phyloP scores from a whole-genome alignment of 2,797 vertebrate species.

The Rhyacichthys aspro region DNA sequence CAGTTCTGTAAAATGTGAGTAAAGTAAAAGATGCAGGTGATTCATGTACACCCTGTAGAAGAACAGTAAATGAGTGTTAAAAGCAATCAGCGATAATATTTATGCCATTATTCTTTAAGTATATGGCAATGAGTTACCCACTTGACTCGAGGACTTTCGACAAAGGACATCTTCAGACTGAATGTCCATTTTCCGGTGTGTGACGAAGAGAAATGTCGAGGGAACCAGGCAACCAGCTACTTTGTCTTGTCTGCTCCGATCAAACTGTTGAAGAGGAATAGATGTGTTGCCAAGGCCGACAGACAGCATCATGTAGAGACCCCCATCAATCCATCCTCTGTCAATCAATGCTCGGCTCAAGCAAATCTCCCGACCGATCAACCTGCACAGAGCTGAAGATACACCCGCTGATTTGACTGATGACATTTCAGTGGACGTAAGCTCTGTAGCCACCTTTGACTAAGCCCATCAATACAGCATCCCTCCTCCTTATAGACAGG shows the following conservation, averaged over 20 bases:
- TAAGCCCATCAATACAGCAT: slow-evolving; percentile 60
- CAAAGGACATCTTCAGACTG: slow-evolving; percentile 32
- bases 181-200: slow-evolving; percentile 38
- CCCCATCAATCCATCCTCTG: slow-evolving; percentile 63
- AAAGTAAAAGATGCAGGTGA: too few species aligned
- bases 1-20: too few species aligned
- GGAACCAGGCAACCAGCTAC: slow-evolving; percentile 33
- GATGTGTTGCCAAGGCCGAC: slow-evolving; percentile 48
- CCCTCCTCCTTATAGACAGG: slow-evolving; percentile 42
- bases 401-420: slow-evolving; percentile 74
- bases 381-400: slow-evolving; percentile 48
- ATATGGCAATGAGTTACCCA: slow-evolving; percentile 16
- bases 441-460: slow-evolving; percentile 49
- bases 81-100: too few species aligned
- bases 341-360: slow-evolving; percentile 69
- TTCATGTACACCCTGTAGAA: too few species aligned
- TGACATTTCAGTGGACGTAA: slow-evolving; percentile 75
- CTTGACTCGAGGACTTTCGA: slow-evolving; percentile 24
- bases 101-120: slow-evolving; percentile 3
- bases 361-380: slow-evolving; percentile 40
- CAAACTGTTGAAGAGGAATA: slow-evolving; percentile 54
- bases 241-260: slow-evolving; percentile 48
- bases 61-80: too few species aligned
- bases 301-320: slow-evolving; percentile 40
- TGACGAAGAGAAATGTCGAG: slow-evolving; percentile 45